A percentile compares a stretch with the other conserved stretches of the same genome.
Evolutionary conservation across 1,140 invertebrate genomes (phyloP).

Genomic region (Drosophila murphyi): DNA sequence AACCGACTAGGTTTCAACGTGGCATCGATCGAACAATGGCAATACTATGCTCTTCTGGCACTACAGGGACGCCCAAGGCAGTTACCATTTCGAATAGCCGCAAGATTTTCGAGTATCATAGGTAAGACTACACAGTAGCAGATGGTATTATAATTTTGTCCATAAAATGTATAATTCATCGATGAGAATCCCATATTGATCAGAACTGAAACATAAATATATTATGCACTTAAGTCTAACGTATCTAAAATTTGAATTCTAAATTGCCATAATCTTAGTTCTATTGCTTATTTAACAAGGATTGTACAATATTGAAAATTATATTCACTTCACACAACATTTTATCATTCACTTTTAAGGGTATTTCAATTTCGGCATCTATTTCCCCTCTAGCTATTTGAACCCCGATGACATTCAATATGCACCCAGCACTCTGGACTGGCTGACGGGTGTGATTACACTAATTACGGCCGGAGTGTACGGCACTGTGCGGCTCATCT

Average conservation of each 20-base stretch:
- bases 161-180: too few species aligned
- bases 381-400: conserved; percentile 52
- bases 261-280: too few species aligned
- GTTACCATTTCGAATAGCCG: conserved; percentile 89
- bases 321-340: too few species aligned
- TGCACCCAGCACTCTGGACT: conserved; percentile 78
- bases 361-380: too few species aligned
- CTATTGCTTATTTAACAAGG: neutral
- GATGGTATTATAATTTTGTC: too few species aligned
- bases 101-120: conserved; percentile 58
- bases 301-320: too few species aligned
- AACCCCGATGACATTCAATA: conserved; percentile 66
- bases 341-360: too few species aligned
- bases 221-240: too few species aligned
- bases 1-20: conserved; percentile 46
- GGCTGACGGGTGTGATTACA: conserved; percentile 70
- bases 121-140: conserved; percentile 20
- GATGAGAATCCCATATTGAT: too few species aligned
- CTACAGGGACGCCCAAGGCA: conserved; percentile 92
- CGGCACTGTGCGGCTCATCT: conserved; percentile 71
- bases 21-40: conserved; percentile 73
- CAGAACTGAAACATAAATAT: too few species aligned
- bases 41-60: conserved; percentile 88
- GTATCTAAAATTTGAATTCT: too few species aligned
- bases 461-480: conserved; percentile 67